Evolutionary conservation across 2,888 invertebrate genomes (phyloP).

Genomic region (Conchocele bisecta): DNA sequence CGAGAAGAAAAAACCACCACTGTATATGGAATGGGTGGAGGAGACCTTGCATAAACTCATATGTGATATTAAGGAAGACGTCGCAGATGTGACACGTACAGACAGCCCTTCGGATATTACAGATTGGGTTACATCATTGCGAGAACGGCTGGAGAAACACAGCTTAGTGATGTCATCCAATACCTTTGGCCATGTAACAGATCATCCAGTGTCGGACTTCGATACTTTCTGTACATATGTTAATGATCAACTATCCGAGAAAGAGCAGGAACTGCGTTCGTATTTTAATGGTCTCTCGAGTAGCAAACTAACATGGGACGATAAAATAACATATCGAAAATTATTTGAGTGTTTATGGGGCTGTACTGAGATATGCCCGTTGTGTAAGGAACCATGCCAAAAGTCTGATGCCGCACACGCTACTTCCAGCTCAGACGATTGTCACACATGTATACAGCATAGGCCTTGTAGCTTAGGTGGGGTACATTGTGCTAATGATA

Average conservation of each 20-base stretch:
- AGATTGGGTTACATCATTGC: not conserved
- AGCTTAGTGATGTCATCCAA: not conserved
- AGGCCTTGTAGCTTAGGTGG: not conserved
- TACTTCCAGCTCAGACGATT: not conserved
- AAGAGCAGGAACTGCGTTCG: not conserved
- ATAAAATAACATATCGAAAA: not conserved
- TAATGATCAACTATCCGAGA: not conserved
- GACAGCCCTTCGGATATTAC: not conserved
- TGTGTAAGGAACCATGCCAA: slow-evolving; percentile 1
- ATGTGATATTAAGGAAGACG: not conserved
- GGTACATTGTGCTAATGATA: not conserved
- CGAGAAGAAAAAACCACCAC: not conserved
- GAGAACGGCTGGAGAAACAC: not conserved
- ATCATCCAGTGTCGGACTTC: not conserved
- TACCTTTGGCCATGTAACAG: not conserved
- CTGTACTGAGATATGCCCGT: slow-evolving; percentile 6
- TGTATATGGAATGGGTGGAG: not conserved
- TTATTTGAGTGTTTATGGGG: slow-evolving; percentile 8
- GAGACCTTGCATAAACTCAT: not conserved
- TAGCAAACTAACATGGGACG: not conserved
- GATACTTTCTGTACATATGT: not conserved
- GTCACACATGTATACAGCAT: slow-evolving; percentile 5
- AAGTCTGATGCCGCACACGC: not conserved
- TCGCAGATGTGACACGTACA: not conserved
- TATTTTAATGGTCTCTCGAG: not conserved